Evolutionary conservation across 2,888 invertebrate species (phyloP), one percentile per base, ranked within the genome.

Genomic region (Pantelozetes paolii): DNA sequence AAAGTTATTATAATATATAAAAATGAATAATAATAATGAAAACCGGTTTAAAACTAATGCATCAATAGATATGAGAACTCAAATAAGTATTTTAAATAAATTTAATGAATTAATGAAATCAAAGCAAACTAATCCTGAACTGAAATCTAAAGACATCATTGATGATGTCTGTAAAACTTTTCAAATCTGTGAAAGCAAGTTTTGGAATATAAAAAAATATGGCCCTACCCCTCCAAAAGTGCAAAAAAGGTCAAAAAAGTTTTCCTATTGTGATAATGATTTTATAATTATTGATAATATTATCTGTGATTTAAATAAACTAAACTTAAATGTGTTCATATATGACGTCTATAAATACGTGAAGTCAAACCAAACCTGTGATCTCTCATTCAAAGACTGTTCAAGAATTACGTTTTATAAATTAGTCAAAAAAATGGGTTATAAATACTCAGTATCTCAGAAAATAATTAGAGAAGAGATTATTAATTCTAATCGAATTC

Each of bases 381-480:
- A 13, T 18, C 13, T 59, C 3, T 28, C 57, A 30, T 59, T 59
- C 13, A 59, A 28, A 28, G 57, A 30, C 1, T 59, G 57, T 13
- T 15, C 11, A 30, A 15, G 13, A n/a, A 28, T 28, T 6, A 26
- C 57, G 5, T 59, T 28, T 59, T 18, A 20, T 36, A 64, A 32
- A 64, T 3, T 64, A 36, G 1, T 64, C 1, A 32, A 36, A 36
- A 2, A 30, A 64, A 64, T 64, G 64, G 40, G 64, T 1, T 64
- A 64, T 64, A 64, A 64, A 64, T 64, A 36, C 20, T 2, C 2
- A 15, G 2, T 30, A n/a, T 36, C 18, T 6, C 8, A 64, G 5
- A n/a, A 64, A 64, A 9, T 64, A n/a, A 64, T 64, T 11, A 36
- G 64, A 64, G 36, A 64, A 36, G 36, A 64, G 18, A 64, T 64